Conservation (phyloP, 2,888 invertebrate genomes). For the Micropterix aruncella region DNA sequence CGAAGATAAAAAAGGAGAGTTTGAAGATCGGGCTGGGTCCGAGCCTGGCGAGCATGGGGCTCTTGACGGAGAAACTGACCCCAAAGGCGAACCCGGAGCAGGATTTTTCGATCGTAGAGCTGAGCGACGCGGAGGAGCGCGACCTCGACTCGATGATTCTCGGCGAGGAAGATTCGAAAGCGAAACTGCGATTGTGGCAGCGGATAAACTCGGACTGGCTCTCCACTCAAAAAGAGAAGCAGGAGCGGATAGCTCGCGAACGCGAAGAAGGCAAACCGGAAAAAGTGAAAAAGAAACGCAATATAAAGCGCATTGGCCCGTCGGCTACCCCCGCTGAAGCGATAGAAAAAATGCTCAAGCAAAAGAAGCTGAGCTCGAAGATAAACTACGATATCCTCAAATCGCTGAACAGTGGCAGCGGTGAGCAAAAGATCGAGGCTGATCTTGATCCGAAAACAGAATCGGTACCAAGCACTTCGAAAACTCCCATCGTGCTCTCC, state of each 20-base stretch:
- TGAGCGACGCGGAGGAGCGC: constrained; percentile 50
- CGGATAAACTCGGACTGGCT: constrained; percentile 78
- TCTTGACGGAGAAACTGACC: constrained; percentile 12
- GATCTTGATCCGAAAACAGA: constrained; percentile 6
- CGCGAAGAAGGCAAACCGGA: constrained; percentile 79
- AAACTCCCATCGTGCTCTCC: not conserved
- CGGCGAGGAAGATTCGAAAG: constrained; percentile 61
- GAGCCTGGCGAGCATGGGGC: not conserved
- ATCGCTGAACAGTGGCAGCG: constrained; percentile 45
- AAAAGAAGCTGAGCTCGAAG: constrained; percentile 88
- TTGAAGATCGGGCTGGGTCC: not conserved
- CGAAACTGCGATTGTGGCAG: constrained; percentile 81
- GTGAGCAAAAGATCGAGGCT: constrained; percentile 15
- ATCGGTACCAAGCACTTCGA: not conserved
- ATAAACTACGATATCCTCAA: constrained; percentile 96
- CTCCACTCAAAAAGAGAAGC: constrained; percentile 60
- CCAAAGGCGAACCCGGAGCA: not conserved
- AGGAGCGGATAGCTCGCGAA: constrained; percentile 66
- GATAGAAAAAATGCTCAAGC: constrained; percentile 90
- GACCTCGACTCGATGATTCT: constrained; percentile 83
- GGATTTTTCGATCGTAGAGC: not conserved
- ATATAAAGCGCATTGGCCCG: constrained; percentile 47
- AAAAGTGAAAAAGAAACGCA: constrained; percentile 59
- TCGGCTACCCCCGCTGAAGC: constrained; percentile 73
- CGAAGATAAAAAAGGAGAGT: not conserved